A percentile compares a stretch with the other conserved stretches of the same genome.
phyloP scores from a whole-genome alignment of 2,113 vertebrate species.

The Helogale parvula region DNA sequence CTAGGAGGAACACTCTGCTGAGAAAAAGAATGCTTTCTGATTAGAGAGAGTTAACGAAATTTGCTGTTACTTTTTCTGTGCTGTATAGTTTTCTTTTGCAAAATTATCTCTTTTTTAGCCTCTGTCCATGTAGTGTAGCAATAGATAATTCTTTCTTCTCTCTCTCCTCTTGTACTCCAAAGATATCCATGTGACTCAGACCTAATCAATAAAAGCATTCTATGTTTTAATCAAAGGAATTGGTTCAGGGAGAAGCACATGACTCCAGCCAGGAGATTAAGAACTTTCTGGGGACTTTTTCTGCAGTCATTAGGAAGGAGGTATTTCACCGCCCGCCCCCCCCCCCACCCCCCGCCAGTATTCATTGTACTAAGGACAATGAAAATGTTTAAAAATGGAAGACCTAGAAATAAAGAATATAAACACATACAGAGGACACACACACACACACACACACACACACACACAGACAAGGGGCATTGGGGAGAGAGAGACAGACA shows the following conservation, averaged over 20 bases:
- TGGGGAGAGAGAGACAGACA: no score
- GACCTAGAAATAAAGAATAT: not conserved
- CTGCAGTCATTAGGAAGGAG: not conserved
- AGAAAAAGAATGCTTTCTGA: not conserved
- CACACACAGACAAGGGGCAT: no score
- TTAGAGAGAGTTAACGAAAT: not conserved
- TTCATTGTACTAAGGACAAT: not conserved
- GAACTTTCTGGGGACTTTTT: not conserved
- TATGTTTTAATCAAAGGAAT: not conserved
- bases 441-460: no score
- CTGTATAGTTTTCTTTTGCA: not conserved
- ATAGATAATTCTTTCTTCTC: not conserved
- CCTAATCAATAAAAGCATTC: not conserved
- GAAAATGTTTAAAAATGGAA: not conserved
- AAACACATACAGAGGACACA: not conserved
- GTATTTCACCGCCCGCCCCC: no score
- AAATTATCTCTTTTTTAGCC: not conserved
- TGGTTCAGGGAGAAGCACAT: not conserved
- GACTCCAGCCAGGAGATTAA: not conserved
- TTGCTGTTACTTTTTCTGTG: not conserved
- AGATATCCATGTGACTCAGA: not conserved
- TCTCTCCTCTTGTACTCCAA: not conserved
- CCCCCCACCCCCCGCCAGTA: fast-evolving
- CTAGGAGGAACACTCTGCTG: not conserved
- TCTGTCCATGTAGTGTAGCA: not conserved